A percentile compares a stretch with the other conserved stretches of the same genome.
Conservation (phyloP, 2,888 invertebrate species). For the Cecidostiba fungosa region DNA sequence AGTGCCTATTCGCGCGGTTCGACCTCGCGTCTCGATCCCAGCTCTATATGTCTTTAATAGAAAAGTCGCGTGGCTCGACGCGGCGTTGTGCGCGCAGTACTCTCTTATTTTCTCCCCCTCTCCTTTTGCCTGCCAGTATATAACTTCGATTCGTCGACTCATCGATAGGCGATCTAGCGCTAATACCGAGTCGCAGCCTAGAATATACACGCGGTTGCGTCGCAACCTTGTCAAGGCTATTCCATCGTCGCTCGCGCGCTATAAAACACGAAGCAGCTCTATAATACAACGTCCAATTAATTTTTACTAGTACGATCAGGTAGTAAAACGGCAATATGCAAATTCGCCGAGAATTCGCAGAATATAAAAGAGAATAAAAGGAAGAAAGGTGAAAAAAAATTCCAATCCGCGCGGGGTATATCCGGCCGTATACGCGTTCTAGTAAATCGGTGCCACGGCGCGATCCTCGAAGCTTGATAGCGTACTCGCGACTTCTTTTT, state of each 20-base stretch:
- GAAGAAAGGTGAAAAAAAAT: neutral
- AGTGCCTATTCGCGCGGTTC: constrained; percentile 36
- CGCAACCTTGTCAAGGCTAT: neutral
- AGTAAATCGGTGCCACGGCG: constrained; percentile 27
- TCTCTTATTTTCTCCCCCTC: neutral
- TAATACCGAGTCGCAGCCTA: neutral
- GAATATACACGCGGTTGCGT: constrained; percentile 19
- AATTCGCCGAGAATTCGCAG: neutral
- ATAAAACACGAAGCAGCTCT: neutral
- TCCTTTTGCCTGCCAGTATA: neutral
- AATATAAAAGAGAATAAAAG: constrained; percentile 1
- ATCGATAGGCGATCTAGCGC: constrained; percentile 47
- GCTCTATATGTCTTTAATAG: constrained; percentile 46
- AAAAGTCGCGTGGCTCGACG: constrained; percentile 57
- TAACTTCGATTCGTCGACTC: constrained; percentile 44
- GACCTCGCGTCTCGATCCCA: constrained; percentile 36
- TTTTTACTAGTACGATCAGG: constrained; percentile 1
- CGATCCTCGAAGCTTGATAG: constrained; percentile 32
- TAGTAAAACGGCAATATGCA: constrained; percentile 4
- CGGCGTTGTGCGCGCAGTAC: neutral
- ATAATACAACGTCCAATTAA: neutral
- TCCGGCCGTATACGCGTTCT: constrained; percentile 27
- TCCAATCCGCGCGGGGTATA: constrained; percentile 18
- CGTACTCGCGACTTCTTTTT: constrained; percentile 48
- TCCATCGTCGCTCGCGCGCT: neutral